A percentile compares a stretch with the other conserved stretches of the same genome.
phyloP scores from a whole-genome alignment of 2,888 invertebrate species.

The Sminthurides aquaticus region DNA sequence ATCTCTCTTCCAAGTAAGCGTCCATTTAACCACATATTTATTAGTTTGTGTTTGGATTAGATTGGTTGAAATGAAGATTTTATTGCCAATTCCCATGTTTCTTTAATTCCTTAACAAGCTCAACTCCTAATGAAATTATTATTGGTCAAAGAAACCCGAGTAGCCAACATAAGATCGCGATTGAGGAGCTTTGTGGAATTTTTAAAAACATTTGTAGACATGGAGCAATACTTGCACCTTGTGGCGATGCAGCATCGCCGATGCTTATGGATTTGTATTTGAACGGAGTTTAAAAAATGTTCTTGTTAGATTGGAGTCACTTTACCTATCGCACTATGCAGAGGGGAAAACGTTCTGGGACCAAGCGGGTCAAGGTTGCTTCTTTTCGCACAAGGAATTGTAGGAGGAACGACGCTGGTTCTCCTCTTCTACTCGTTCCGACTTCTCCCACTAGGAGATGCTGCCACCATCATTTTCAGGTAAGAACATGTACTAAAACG shows the following conservation, averaged over 20 bases:
- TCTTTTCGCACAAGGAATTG: conserved; percentile 48
- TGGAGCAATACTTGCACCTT: too few relatives aligned
- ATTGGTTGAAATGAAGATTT: too few relatives aligned
- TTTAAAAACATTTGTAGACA: too few relatives aligned
- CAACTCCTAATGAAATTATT: too few relatives aligned
- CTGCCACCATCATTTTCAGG: conserved; percentile 51
- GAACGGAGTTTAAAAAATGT: too few relatives aligned
- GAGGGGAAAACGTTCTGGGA: conserved; percentile 46
- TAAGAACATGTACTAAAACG: conserved; percentile 15
- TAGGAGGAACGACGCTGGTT: conserved; percentile 49
- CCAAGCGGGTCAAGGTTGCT: conserved; percentile 47
- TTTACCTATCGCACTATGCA: conserved; percentile 45
- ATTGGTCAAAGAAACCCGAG: too few relatives aligned
- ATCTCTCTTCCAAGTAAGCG: conserved; percentile 47
- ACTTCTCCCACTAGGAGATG: conserved; percentile 50
- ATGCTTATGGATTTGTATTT: too few relatives aligned
- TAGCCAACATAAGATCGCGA: too few relatives aligned
- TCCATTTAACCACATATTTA: too few relatives aligned
- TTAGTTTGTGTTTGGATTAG: background rate
- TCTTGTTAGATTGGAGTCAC: conserved; percentile 45
- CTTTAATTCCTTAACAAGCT: background rate
- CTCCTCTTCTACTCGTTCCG: conserved; percentile 50
- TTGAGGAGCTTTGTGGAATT: too few relatives aligned
- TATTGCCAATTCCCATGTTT: background rate
- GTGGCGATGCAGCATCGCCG: too few relatives aligned